Base-by-base conservation (phyloP, 2,888 invertebrate species). In the Ichneumon xanthorius region DNA sequence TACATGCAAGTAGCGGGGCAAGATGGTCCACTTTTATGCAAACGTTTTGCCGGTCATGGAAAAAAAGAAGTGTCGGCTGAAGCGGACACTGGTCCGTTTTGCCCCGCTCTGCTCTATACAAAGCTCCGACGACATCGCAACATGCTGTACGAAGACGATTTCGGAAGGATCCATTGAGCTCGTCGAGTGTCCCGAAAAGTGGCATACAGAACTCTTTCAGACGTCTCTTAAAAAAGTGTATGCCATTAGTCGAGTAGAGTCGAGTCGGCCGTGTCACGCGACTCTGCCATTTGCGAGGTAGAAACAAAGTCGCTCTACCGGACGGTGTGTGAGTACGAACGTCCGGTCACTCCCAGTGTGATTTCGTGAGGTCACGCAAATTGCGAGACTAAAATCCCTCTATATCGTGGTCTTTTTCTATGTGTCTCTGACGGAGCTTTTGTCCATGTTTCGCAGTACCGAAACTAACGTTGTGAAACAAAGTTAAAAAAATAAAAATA, bases 241-340 rank as follows among this genome's bases (percentile, higher is more conserved):
- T 50, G 19, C 26, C 48, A 53, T 50, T 53, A 65, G 9, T 37
- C 30, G 53, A 75, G 61, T 92, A 94, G 94, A 91, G 63, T 82
- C 80, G 82, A 87, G 71, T 67, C 86, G 76, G 58, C 76, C 65
- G 71, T 87, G 92, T 92, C 73, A 86, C 94, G 88, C 93, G 92
- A 88, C 81, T 85, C 85, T 53, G 55, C 67, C 67, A 86, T 87
- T 79, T 82, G 84, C 82, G 76, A 83, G 58, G 50, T 82, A 67
- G 68, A 83, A 77, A 75, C 81, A 67, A 67, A 68, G 71, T 77
- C 67, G 22, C 65, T 33, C 53, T 61, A 93, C 91, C 85, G 88
- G 93, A 71, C 65, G 89, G 33, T 65, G 45, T 65, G 37, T 45
- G 63, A 55, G 71, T 40, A 67, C 92, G 76, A 93, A 94, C 89